phyloP scores from a whole-genome alignment of 2,888 invertebrate species.

The Odontomyia ornata region DNA sequence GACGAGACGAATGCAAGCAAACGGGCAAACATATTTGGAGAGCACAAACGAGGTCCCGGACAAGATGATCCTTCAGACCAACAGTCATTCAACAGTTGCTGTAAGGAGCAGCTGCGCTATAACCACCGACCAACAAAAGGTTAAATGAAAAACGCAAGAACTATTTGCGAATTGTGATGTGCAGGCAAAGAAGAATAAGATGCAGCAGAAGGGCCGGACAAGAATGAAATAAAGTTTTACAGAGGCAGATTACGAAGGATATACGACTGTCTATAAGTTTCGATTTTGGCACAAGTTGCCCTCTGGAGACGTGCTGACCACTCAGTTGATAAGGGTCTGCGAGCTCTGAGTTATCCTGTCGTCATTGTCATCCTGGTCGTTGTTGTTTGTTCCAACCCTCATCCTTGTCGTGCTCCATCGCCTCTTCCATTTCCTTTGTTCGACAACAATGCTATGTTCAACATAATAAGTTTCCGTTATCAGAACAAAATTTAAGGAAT shows the following conservation, averaged over 20 bases:
- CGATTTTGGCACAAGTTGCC: slow-evolving; percentile 30
- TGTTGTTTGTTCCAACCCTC: no score
- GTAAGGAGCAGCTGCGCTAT: not conserved
- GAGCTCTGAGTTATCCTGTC: not conserved
- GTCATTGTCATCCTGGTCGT: no score
- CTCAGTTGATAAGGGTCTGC: slow-evolving; percentile 25
- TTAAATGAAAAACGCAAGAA: not conserved
- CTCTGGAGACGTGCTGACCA: slow-evolving; percentile 27
- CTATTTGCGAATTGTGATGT: slow-evolving; percentile 1
- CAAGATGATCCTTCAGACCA: not conserved
- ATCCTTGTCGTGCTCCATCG: no score
- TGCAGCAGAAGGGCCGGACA: not conserved
- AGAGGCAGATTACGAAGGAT: slow-evolving; percentile 26
- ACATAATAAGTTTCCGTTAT: slow-evolving; percentile 29
- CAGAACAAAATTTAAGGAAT: slow-evolving; percentile 16
- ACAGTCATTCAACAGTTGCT: slow-evolving; percentile 35
- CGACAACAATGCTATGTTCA: not conserved
- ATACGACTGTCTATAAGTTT: slow-evolving; percentile 38
- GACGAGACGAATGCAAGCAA: not conserved
- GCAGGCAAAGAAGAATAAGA: not conserved
- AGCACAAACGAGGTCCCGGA: not conserved
- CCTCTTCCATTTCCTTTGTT: not conserved
- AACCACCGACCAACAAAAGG: not conserved
- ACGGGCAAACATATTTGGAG: slow-evolving; percentile 4
- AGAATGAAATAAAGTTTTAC: slow-evolving; percentile 27